Percentiles rank a stretch among this genome's conserved stretches.
Conservation (phyloP, 2,888 invertebrate genomes). For the Melikaiella ostensackeni region DNA sequence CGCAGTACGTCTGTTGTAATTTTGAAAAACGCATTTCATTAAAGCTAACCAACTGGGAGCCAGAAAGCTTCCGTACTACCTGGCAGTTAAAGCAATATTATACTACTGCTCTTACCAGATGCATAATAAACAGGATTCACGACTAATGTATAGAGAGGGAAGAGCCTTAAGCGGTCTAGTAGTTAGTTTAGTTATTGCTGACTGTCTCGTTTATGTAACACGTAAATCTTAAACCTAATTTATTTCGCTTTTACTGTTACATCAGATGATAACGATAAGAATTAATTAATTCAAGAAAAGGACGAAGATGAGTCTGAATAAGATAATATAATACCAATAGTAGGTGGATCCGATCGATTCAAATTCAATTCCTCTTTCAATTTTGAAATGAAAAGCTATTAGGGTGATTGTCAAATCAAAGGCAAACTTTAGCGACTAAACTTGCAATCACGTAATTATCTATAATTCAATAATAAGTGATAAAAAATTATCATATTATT, state of each 20-base stretch:
- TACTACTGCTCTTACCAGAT: conserved; percentile 45
- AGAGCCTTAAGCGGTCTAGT: conserved; percentile 44
- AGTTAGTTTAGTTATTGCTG: conserved; percentile 28
- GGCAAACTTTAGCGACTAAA: too few relatives aligned
- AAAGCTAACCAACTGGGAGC: conserved; percentile 49
- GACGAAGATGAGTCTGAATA: background rate
- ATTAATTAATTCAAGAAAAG: background rate
- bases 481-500: too few relatives aligned
- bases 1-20: background rate
- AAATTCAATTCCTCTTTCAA: too few relatives aligned
- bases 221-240: background rate
- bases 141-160: conserved; percentile 41
- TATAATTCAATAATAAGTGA: too few relatives aligned
- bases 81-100: conserved; percentile 60
- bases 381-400: too few relatives aligned
- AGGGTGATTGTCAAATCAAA: too few relatives aligned
- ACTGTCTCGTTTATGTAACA: background rate
- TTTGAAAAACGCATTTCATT: conserved; percentile 59
- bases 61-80: conserved; percentile 44
- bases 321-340: background rate
- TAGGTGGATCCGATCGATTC: too few relatives aligned
- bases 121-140: conserved; percentile 56
- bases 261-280: background rate
- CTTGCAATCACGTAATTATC: too few relatives aligned
- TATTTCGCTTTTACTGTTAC: background rate